These are phyloP conservation scores for Chrysolina oricalcia DNA, from an alignment of 2,888 invertebrate species.

Conservation along the genomic window DNA sequence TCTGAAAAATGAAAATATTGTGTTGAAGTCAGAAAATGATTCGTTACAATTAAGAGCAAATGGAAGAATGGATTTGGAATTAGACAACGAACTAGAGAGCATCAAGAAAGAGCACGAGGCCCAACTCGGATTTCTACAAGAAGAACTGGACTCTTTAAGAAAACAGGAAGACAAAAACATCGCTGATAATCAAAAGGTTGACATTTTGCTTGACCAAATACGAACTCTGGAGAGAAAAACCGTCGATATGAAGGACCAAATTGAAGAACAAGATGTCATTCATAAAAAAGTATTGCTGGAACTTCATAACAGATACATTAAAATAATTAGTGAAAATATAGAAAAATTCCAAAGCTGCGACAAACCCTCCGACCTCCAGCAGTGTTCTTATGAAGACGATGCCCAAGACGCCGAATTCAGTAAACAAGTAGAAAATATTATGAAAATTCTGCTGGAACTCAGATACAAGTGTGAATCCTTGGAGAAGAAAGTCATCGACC, in stretches of 20 bases:
- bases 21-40: conserved; percentile 60
- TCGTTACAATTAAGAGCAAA: conserved; percentile 29
- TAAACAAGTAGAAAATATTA: conserved; percentile 73
- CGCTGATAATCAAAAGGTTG: conserved; percentile 22
- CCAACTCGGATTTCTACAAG: conserved; percentile 43
- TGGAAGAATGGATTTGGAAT: conserved; percentile 42
- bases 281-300: conserved; percentile 45
- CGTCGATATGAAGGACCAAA: conserved; percentile 35
- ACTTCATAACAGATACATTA: conserved; percentile 61
- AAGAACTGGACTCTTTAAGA: conserved; percentile 60
- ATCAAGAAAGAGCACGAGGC: conserved; percentile 43
- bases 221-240: conserved; percentile 35
- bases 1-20: conserved; percentile 53
- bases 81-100: conserved; percentile 43
- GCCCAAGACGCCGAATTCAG: conserved; percentile 63
- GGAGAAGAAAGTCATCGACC: conserved; percentile 75
- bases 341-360: conserved; percentile 59
- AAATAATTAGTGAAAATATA: conserved; percentile 61
- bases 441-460: conserved; percentile 75
- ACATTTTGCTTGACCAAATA: conserved; percentile 13
- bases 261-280: conserved; percentile 39
- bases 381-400: conserved; percentile 49
- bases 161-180: conserved; percentile 50
- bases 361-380: conserved; percentile 50
- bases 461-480: conserved; percentile 76